Conservation (phyloP, 2,797 vertebrate genomes). For the Carcharodon carcharias region DNA sequence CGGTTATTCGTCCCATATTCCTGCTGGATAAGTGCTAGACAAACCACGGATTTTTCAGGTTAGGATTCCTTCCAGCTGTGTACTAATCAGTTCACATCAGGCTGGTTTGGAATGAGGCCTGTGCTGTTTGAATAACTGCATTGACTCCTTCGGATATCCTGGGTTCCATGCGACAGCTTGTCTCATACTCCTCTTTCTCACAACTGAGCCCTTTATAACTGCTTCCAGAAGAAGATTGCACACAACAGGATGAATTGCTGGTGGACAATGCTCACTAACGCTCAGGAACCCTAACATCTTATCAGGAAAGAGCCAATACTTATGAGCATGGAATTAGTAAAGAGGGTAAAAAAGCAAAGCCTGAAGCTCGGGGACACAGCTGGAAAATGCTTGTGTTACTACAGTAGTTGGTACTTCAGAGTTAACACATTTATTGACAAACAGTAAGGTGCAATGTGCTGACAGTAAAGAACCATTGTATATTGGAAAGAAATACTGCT, state of each 20-base stretch:
- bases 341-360: background rate
- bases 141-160: background rate
- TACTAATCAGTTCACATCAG: background rate
- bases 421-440: background rate
- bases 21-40: background rate
- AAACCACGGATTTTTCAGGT: background rate
- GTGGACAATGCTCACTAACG: background rate
- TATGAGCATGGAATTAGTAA: background rate
- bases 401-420: background rate
- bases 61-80: background rate
- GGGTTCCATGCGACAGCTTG: background rate
- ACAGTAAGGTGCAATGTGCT: background rate
- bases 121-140: background rate
- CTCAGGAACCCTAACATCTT: background rate
- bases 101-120: background rate
- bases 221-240: background rate
- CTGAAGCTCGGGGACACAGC: background rate
- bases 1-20: background rate
- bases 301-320: background rate
- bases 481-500: background rate
- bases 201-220: background rate
- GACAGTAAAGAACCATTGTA: background rate
- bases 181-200: background rate
- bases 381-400: too few species aligned
- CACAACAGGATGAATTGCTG: background rate